Conservation (phyloP, 2,888 invertebrate genomes). For the Lysandra coridon region DNA sequence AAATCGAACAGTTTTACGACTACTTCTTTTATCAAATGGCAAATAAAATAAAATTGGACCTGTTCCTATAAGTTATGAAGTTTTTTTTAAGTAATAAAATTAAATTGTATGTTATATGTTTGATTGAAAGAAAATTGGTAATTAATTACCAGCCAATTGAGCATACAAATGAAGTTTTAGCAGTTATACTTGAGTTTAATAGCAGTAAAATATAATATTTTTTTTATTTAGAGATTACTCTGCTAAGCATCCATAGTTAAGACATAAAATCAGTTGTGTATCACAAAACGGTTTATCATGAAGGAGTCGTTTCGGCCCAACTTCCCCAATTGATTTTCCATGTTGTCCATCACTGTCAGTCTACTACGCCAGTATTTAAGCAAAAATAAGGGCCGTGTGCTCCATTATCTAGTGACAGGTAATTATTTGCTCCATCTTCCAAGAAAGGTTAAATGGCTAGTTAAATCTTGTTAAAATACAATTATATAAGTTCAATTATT, state of each 20-base stretch:
- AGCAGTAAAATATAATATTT: no score
- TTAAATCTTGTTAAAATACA: no score
- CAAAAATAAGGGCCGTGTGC: not conserved
- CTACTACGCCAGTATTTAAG: not conserved
- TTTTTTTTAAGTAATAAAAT: no score
- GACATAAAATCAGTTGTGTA: not conserved
- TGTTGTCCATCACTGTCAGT: constrained; percentile 7
- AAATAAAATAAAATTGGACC: not conserved
- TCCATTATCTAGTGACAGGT: not conserved
- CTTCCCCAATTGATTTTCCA: not conserved
- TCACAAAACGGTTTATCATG: not conserved
- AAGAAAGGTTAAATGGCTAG: not conserved
- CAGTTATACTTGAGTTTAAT: no score
- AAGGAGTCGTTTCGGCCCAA: not conserved
- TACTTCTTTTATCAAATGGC: not conserved
- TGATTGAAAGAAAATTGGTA: no score
- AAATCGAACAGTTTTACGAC: not conserved
- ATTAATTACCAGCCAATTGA: no score
- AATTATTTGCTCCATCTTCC: not conserved
- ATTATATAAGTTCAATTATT: no score
- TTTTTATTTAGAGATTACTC: no score
- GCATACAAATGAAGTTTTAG: no score
- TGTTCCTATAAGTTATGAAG: no score
- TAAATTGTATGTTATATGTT: no score
- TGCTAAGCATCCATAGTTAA: not conserved